Base-by-base conservation (phyloP, 2,113 vertebrate genomes). In the Azemiops feae region DNA sequence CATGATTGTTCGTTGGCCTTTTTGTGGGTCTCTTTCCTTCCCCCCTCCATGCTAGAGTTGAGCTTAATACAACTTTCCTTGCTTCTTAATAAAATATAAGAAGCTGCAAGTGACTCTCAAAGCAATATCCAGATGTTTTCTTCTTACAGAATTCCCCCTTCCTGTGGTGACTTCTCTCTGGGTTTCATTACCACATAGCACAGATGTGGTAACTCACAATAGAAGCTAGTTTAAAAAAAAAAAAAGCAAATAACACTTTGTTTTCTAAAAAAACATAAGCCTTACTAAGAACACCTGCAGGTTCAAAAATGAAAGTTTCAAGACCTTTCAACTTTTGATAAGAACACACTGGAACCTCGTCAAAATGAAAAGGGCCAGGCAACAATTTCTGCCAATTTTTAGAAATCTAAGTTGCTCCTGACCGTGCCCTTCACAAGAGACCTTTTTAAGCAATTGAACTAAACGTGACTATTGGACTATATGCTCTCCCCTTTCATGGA, bases 241-340 rank as follows among this genome's bases (percentile, higher is more conserved):
- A 95, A 91, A 86, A 95, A 92, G 95, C 96, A 95, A 97, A 96
- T 96, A 96, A 95, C 94, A 95, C 94, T 96, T 97, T 97, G 96
- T 97, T 97, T 69, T 69, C 30, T 81, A 22, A 43, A 81, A 94
- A 96, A 96, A 96, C 91, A 85, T 92, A 89, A 93, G 95, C 92
- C 39, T 85, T 94, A 95, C 95, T 96, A 94, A 97, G 96, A 94
- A 96, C 96, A 97, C 96, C 96, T 92, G 97, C 92, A 92, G 96
- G 94, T 94, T 96, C 95, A 95, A 69, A 50, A 96, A 94, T 96
- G 91, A 96, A 96, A 50, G 92, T 94, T 95, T 94, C 90, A 95
- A 88, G 89, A 95, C 94, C 94, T 97, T 96, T 96, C 94, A 96
- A 94, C 96, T 97, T 96, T 93, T 91, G 94, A 94, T 94, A 97